Evolutionary conservation across 2,113 vertebrate species (phyloP).

Genomic region (Bothrops jararaca): DNA sequence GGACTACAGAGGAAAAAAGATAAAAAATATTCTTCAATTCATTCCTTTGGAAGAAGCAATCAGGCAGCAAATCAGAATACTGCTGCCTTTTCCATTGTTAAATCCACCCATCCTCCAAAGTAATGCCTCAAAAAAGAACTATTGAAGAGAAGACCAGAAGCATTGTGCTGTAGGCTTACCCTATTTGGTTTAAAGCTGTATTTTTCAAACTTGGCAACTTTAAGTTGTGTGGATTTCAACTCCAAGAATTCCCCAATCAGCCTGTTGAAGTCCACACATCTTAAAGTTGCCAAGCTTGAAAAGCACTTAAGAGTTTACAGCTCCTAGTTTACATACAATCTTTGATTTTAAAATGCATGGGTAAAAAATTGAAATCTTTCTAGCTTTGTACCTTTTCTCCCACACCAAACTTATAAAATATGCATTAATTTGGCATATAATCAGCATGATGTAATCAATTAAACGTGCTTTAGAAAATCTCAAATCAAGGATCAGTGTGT

Average conservation of each 20-base stretch:
- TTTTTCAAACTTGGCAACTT: background rate
- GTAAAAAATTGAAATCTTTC: slow-evolving; percentile 46
- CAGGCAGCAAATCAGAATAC: background rate
- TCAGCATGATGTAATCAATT: slow-evolving; percentile 51
- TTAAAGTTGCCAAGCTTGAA: background rate
- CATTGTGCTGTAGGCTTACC: background rate
- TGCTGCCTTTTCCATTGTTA: background rate
- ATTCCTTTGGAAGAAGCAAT: background rate
- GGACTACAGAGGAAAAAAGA: background rate
- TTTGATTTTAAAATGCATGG: slow-evolving; percentile 54
- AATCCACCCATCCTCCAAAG: background rate
- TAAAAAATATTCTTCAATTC: background rate
- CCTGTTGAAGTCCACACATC: background rate
- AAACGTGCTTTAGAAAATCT: slow-evolving; percentile 48
- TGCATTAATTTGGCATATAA: slow-evolving; percentile 1
- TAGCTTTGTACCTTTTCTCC: background rate
- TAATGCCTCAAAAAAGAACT: background rate
- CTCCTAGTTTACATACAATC: background rate
- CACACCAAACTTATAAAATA: background rate
- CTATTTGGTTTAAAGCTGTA: background rate
- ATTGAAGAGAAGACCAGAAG: background rate
- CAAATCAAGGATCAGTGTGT: slow-evolving; percentile 58
- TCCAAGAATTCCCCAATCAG: background rate
- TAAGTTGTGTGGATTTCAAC: background rate
- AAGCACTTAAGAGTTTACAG: background rate